phyloP scores from a whole-genome alignment of 2,113 vertebrate genomes.

The Rhinoptilus africanus region DNA sequence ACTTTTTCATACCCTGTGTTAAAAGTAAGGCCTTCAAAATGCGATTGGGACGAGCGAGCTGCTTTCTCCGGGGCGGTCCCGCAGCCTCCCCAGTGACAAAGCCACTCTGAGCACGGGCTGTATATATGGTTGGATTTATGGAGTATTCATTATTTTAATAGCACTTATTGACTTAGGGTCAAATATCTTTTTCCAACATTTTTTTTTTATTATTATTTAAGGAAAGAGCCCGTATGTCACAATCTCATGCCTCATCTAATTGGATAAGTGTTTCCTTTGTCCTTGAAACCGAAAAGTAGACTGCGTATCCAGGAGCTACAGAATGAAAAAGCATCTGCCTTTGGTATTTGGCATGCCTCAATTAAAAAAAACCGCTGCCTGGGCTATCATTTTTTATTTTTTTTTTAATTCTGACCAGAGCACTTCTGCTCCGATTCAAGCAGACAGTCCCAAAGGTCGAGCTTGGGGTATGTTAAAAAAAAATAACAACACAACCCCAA shows the following conservation, averaged over 20 bases:
- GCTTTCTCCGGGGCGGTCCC: background rate
- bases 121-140: background rate
- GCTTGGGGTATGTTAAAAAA: background rate
- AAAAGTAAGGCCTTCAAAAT: background rate
- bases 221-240: slow-evolving; percentile 55
- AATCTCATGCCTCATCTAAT: slow-evolving; percentile 69
- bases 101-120: background rate
- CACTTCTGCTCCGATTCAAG: background rate
- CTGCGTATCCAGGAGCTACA: slow-evolving; percentile 40
- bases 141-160: slow-evolving; percentile 69
- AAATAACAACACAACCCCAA: background rate
- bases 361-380: slow-evolving; percentile 49
- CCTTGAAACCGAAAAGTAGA: slow-evolving; percentile 69
- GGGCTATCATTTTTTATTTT: slow-evolving; percentile 10
- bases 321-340: slow-evolving; percentile 60
- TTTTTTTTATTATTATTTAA: slow-evolving; percentile 44
- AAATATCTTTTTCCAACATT: slow-evolving; percentile 62
- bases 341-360: slow-evolving; percentile 59
- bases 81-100: background rate
- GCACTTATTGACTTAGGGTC: slow-evolving; percentile 56
- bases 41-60: background rate
- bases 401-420: background rate
- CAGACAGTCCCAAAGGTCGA: background rate
- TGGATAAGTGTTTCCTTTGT: slow-evolving; percentile 70
- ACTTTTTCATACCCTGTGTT: background rate